Base-by-base conservation (phyloP, 2,888 invertebrate species). In the Drosophila quinaria region DNA sequence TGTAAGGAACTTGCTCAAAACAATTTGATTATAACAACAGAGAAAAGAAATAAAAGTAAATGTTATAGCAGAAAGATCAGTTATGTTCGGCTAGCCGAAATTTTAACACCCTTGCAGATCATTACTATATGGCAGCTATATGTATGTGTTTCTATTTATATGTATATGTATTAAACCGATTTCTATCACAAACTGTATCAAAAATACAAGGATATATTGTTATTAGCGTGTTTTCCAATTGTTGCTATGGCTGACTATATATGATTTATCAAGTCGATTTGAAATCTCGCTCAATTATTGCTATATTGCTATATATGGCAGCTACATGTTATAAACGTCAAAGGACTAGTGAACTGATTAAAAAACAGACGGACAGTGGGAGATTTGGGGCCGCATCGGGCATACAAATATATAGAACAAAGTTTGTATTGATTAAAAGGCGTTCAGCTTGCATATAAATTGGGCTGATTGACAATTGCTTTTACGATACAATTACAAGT, bases 1-100 rank as follows among this genome's bases (percentile, higher is more conserved):
- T 63, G 64, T 67, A 72, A 72, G 71, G 76, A 73, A 75, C 73
- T 77, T 71, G 60, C 46, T 50, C 39, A 61, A 58, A 54, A 59
- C 50, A 62, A 58, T 56, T 65, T 29, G 41, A 56, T 68, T 54
- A 42, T 46, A 63, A 69, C 58, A 74, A 58, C 60, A 52, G 52
- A 59, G 52, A 29, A 50, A 51, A 55, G 22, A 47, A 47, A 13
- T 29, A 39, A 10, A 19, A 42, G n/a, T 9, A 22, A 22, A 33
- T 50, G 33, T 35, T 54, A 17, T 29, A 25, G 13, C 11, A 35
- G 35, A 58, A 4, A 47, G 25, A 58, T 47, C 11, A 47, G 9
- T 13, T 58, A 44, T 25, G 6, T 46, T 58, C 58, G 58, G 47
- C 25, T 47, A 13, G 25, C 58, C 61, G 44, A 61, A 52, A 15